phyloP scores from a whole-genome alignment of 2,888 invertebrate species.

The Gari tellinella region DNA sequence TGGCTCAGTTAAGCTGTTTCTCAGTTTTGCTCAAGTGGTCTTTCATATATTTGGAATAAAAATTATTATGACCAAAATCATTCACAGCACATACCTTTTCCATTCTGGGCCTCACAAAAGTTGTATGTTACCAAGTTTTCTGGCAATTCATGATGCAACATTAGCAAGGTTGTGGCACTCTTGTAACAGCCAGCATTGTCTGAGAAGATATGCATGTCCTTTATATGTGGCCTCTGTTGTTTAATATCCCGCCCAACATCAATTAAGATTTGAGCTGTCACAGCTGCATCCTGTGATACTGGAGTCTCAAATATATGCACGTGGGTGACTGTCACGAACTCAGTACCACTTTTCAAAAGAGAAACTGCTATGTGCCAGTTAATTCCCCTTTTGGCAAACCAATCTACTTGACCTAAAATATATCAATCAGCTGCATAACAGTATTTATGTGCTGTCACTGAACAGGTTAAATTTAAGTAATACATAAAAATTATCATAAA shows the following conservation, averaged over 20 bases:
- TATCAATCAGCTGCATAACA: background rate
- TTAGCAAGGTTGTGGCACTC: constrained; percentile 2
- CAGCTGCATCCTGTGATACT: background rate
- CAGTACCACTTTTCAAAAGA: background rate
- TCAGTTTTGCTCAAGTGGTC: too few relatives aligned
- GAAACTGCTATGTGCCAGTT: constrained; percentile 22
- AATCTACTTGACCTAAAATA: constrained; percentile 7
- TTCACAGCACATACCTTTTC: too few relatives aligned
- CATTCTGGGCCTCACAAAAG: constrained; percentile 4
- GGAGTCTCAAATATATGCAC: constrained; percentile 6
- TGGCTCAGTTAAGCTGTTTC: too few relatives aligned
- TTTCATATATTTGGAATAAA: too few relatives aligned
- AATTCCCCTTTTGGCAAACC: constrained; percentile 23
- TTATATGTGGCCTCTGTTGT: background rate
- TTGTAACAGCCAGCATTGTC: constrained; percentile 28
- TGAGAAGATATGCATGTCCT: background rate
- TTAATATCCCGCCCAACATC: background rate
- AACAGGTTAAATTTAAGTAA: too few relatives aligned
- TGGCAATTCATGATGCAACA: too few relatives aligned
- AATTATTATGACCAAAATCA: too few relatives aligned
- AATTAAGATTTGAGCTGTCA: background rate
- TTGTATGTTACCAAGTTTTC: background rate
- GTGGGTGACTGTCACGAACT: background rate
- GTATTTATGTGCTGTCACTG: too few relatives aligned
- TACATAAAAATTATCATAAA: too few relatives aligned